These are phyloP conservation scores for Plestiodon gilberti DNA, from an alignment of 2,113 vertebrate genomes.

Conservation along the genomic window DNA sequence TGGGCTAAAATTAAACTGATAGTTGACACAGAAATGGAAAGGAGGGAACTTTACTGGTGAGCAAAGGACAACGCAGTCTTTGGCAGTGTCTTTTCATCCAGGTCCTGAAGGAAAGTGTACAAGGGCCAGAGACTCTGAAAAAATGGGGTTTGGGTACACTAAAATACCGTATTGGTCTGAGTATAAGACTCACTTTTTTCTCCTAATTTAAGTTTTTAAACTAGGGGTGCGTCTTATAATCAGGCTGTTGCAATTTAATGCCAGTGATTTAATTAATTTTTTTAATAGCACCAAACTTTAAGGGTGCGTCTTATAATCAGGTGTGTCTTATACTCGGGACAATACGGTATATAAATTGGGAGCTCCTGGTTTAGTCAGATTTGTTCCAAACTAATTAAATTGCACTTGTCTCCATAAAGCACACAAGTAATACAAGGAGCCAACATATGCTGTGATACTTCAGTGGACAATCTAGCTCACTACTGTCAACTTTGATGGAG, in stretches of 20 bases:
- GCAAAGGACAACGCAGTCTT: neutral
- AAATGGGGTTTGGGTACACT: neutral
- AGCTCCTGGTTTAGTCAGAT: neutral
- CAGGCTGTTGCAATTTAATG: no score
- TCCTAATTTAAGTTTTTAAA: no score
- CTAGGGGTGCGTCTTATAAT: no score
- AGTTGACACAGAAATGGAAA: neutral
- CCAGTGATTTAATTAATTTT: no score
- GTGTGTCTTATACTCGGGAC: no score
- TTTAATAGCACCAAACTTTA: no score
- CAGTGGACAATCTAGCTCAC: neutral
- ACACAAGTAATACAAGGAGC: neutral
- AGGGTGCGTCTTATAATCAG: no score
- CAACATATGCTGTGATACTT: neutral
- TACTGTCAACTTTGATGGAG: neutral
- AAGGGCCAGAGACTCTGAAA: neutral
- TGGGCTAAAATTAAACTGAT: no score
- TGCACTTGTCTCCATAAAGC: neutral
- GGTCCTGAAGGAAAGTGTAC: neutral
- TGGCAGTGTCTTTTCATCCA: neutral
- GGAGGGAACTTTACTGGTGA: neutral
- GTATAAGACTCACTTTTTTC: no score
- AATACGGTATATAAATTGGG: neutral
- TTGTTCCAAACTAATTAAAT: constrained; percentile 21
- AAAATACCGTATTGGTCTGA: no score